A percentile compares a stretch with the other conserved stretches of the same genome.
These are phyloP conservation scores for Mylabris phalerata DNA, from an alignment of 1,140 invertebrate genomes.

Conservation along the genomic window DNA sequence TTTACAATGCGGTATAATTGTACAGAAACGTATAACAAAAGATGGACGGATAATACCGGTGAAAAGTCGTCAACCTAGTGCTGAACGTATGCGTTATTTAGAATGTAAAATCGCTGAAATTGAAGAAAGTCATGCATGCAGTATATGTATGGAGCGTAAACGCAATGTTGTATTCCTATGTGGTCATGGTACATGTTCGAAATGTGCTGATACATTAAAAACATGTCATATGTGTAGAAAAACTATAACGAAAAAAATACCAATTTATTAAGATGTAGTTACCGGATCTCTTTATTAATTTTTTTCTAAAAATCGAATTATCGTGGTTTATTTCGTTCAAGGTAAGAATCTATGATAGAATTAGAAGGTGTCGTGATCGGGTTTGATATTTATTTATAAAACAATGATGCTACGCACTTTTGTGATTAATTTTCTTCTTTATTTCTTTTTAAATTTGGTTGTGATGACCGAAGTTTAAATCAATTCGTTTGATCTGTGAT, in stretches of 20 bases:
- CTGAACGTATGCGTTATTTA: conserved; percentile 65
- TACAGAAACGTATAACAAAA: conserved; percentile 49
- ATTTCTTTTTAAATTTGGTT: no score
- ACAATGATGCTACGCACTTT: no score
- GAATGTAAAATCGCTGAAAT: conserved; percentile 82
- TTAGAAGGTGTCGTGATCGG: no score
- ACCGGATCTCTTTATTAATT: no score
- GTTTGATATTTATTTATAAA: no score
- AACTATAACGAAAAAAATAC: conserved; percentile 82
- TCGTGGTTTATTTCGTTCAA: no score
- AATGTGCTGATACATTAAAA: conserved; percentile 72
- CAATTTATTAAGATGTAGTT: conserved; percentile 54
- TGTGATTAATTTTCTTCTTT: no score
- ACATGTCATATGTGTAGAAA: conserved; percentile 91
- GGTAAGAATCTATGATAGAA: no score
- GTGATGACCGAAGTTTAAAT: no score
- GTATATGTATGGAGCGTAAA: conserved; percentile 72
- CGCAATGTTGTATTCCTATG: conserved; percentile 82
- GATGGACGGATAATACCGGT: conserved; percentile 46
- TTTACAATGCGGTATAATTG: conserved; percentile 57
- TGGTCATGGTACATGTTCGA: conserved; percentile 79
- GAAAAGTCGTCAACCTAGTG: conserved; percentile 51
- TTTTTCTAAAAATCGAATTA: no score
- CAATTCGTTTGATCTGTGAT: no score
- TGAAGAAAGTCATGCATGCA: conserved; percentile 74